Evolutionary conservation across 2,113 vertebrate genomes (phyloP).

Genomic region (Benthochromis sp.): DNA sequence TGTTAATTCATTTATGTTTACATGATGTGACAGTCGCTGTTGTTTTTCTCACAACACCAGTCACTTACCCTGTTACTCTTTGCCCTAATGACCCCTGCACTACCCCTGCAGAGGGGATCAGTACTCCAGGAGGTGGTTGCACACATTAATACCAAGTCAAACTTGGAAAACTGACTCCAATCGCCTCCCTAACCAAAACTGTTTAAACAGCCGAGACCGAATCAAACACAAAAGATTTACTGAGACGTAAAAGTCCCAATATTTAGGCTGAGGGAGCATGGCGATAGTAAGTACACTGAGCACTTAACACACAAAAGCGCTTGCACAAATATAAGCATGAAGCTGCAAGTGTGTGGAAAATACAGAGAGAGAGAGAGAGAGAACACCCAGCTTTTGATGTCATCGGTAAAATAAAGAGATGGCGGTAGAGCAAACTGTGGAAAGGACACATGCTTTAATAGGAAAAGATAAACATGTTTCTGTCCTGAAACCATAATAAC

Average conservation of each 20-base stretch:
- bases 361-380: neutral
- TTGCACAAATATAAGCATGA: neutral
- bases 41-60: neutral
- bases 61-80: neutral
- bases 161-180: neutral
- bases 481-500: neutral
- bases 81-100: neutral
- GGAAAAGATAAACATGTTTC: neutral
- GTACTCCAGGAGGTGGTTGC: neutral
- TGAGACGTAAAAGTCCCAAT: neutral
- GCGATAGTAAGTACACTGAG: neutral
- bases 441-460: neutral
- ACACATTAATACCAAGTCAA: neutral
- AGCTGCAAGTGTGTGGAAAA: neutral
- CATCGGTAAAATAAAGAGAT: neutral
- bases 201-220: neutral
- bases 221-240: neutral
- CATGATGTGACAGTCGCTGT: neutral
- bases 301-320: neutral
- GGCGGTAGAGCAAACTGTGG: neutral
- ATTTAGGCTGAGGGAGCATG: neutral
- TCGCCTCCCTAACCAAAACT: neutral
- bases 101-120: neutral
- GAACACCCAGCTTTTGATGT: neutral
- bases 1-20: neutral